Percentiles rank a stretch among this genome's conserved stretches.
phyloP scores from a whole-genome alignment of 1,140 invertebrate species.

The Hylaeus volcanicus region DNA sequence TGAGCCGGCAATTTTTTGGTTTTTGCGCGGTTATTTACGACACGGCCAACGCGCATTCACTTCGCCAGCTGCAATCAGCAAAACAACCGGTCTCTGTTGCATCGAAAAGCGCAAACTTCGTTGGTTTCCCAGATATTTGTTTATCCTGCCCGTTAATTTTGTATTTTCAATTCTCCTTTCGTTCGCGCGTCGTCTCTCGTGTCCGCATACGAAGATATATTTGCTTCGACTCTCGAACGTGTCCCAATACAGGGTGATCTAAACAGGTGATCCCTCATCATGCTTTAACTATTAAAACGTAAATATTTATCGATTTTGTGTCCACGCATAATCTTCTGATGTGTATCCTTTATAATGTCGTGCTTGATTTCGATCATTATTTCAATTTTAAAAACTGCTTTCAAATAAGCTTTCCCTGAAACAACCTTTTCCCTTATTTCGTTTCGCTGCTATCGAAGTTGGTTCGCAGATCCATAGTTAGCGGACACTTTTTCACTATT shows the following conservation, averaged over 20 bases:
- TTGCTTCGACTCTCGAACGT: neutral
- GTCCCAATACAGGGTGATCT: neutral
- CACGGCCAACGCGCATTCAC: constrained; percentile 20
- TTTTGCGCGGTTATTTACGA: constrained; percentile 38
- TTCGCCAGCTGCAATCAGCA: constrained; percentile 29
- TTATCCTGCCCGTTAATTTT: constrained; percentile 10
- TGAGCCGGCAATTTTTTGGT: constrained; percentile 36
- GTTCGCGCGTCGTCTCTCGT: neutral
- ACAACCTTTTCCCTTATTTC: too few species aligned
- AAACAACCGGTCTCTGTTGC: constrained; percentile 10
- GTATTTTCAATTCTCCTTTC: constrained; percentile 1
- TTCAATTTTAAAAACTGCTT: too few species aligned
- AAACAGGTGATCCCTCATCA: neutral
- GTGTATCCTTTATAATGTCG: too few species aligned
- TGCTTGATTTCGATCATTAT: too few species aligned
- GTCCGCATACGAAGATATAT: neutral
- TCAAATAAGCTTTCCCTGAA: too few species aligned
- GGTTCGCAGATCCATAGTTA: too few species aligned
- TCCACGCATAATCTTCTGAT: too few species aligned
- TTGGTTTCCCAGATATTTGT: neutral
- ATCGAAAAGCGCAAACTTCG: neutral
- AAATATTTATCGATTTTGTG: too few species aligned
- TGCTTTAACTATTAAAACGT: too few species aligned
- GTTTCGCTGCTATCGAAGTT: too few species aligned
- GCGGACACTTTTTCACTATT: too few species aligned